Conservation (phyloP, 1,140 invertebrate species). For the Sycobia sp. region DNA sequence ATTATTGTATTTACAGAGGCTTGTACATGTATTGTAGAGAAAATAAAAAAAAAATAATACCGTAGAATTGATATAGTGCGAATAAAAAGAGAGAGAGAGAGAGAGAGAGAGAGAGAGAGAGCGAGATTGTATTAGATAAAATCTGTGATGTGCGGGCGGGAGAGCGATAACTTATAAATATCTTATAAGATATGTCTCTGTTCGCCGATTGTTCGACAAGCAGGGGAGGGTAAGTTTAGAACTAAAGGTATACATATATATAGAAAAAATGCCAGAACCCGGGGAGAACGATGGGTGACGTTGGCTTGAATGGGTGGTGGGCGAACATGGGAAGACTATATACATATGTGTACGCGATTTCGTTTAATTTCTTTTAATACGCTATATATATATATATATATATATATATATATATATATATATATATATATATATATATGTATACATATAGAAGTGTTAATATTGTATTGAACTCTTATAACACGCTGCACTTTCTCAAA, state of each 20-base stretch:
- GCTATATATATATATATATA: no score
- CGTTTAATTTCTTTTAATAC: background rate
- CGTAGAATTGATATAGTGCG: conserved; percentile 24
- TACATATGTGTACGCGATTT: background rate
- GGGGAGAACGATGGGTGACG: no score
- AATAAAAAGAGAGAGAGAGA: conserved; percentile 11
- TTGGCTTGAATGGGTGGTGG: no score
- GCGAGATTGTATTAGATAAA: conserved; percentile 27
- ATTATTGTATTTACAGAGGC: conserved; percentile 58
- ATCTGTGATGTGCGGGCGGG: background rate
- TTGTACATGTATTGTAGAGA: conserved; percentile 52
- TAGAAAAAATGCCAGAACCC: background rate
- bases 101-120: conserved; percentile 23
- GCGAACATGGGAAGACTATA: no score
- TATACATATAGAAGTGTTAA: no score
- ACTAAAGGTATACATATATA: no score
- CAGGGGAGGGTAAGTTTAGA: no score
- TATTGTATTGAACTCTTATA: no score
- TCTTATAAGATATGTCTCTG: conserved; percentile 3
- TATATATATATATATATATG: no score
- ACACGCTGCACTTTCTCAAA: no score
- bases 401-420: no score
- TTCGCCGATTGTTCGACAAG: conserved; percentile 19
- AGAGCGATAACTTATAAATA: conserved; percentile 4
- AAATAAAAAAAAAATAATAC: conserved; percentile 25